Conservation (phyloP, 2,113 vertebrate genomes). For the Platycercus adscitus region DNA sequence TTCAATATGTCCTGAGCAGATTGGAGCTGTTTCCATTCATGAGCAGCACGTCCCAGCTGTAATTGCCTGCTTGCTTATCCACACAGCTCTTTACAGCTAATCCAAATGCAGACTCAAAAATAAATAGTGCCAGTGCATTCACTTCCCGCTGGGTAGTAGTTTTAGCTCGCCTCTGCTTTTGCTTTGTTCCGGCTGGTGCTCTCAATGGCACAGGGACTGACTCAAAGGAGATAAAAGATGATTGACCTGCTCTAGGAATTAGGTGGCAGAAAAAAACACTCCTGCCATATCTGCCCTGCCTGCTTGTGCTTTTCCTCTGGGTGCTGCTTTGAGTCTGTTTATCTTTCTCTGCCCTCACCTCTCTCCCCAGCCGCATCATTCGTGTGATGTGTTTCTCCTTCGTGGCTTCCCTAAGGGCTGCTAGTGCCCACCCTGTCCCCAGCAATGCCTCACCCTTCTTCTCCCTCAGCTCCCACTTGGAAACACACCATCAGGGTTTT, state of each 20-base stretch:
- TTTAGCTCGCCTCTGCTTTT: conserved; percentile 26
- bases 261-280: not conserved
- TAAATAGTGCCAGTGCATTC: conserved; percentile 33
- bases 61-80: conserved; percentile 64
- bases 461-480: not conserved
- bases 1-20: conserved; percentile 59
- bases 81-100: conserved; percentile 51
- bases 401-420: not conserved
- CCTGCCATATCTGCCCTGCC: not conserved
- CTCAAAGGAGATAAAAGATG: conserved; percentile 43
- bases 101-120: conserved; percentile 50
- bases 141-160: conserved; percentile 10
- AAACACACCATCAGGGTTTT: not conserved
- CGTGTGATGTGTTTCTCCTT: not conserved
- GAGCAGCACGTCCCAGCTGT: conserved; percentile 42
- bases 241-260: conserved; percentile 25
- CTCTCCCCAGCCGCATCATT: not conserved
- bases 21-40: conserved; percentile 46
- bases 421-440: not conserved
- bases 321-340: not conserved
- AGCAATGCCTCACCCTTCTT: not conserved
- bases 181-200: conserved; percentile 39
- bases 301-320: not conserved
- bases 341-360: not conserved
- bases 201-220: not conserved